Conservation (phyloP, 2,888 invertebrate species). For the Campopleginae sp. region DNA sequence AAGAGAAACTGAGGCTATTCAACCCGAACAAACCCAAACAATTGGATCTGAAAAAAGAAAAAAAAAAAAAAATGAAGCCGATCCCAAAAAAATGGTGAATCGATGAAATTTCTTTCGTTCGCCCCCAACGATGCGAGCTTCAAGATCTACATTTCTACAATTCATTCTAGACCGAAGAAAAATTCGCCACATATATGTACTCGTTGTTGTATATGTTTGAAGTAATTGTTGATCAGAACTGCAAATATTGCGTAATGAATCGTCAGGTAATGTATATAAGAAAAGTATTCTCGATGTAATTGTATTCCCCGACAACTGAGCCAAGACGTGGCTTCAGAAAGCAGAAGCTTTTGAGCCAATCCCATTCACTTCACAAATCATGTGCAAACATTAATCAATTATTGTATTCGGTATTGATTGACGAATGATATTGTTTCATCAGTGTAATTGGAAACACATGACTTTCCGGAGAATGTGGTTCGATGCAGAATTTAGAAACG, state of each 20-base stretch:
- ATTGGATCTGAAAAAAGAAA: too few relatives aligned
- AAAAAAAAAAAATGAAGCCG: too few relatives aligned
- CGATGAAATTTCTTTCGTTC: too few relatives aligned
- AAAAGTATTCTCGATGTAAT: conserved; percentile 65
- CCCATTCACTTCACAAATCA: conserved; percentile 11
- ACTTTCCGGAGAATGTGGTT: neutral
- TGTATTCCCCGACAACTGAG: neutral
- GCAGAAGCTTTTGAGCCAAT: too few relatives aligned
- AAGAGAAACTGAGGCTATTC: too few relatives aligned
- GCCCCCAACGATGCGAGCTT: too few relatives aligned
- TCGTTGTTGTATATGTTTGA: conserved; percentile 26
- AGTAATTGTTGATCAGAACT: conserved; percentile 23
- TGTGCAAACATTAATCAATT: neutral
- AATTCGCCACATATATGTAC: conserved; percentile 51
- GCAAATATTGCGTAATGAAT: neutral
- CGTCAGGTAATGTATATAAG: conserved; percentile 78
- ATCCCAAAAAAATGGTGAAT: too few relatives aligned
- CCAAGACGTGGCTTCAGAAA: conserved; percentile 7
- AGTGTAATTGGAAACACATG: neutral
- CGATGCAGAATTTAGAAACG: neutral
- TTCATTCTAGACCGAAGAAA: neutral
- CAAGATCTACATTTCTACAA: too few relatives aligned
- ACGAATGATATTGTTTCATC: neutral
- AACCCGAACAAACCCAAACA: too few relatives aligned
- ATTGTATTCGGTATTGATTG: neutral